Evolutionary conservation across 2,113 vertebrate genomes (phyloP).

Genomic region (Tragelaphus strepsiceros): DNA sequence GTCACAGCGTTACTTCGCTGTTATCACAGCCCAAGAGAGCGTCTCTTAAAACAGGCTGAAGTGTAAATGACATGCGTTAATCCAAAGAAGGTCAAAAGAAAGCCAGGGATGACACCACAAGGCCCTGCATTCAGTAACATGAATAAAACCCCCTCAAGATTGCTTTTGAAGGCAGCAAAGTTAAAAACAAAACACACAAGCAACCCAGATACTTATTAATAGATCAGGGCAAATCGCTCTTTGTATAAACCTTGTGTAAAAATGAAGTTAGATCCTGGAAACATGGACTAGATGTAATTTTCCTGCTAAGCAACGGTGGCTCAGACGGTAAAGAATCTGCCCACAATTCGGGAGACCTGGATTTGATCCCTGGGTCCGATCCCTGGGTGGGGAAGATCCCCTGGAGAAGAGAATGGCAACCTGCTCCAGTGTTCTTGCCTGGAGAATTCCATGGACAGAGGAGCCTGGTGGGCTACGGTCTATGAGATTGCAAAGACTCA

Average conservation of each 20-base stretch:
- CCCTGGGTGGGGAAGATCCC: not conserved
- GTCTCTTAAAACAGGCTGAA: not conserved
- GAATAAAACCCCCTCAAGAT: not conserved
- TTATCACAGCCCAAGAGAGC: not conserved
- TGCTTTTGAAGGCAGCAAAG: not conserved
- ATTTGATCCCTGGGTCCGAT: not conserved
- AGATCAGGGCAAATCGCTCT: not conserved
- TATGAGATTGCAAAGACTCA: not conserved
- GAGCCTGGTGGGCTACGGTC: not conserved
- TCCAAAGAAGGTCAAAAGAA: not conserved
- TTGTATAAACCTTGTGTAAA: not conserved
- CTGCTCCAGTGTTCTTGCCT: not conserved
- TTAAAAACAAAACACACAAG: not conserved
- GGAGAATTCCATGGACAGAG: not conserved
- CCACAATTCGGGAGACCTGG: not conserved
- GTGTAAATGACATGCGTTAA: not conserved
- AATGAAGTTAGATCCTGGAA: not conserved
- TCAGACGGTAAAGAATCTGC: not conserved
- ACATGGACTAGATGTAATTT: not conserved
- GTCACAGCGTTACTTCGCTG: not conserved
- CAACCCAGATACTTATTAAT: not conserved
- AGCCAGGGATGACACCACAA: not conserved
- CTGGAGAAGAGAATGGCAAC: not conserved
- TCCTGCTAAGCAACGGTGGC: not conserved
- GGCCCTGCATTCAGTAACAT: not conserved